A percentile compares a stretch with the other conserved stretches of the same genome.
phyloP scores from a whole-genome alignment of 2,113 vertebrate species.

The Nematolebias whitei region DNA sequence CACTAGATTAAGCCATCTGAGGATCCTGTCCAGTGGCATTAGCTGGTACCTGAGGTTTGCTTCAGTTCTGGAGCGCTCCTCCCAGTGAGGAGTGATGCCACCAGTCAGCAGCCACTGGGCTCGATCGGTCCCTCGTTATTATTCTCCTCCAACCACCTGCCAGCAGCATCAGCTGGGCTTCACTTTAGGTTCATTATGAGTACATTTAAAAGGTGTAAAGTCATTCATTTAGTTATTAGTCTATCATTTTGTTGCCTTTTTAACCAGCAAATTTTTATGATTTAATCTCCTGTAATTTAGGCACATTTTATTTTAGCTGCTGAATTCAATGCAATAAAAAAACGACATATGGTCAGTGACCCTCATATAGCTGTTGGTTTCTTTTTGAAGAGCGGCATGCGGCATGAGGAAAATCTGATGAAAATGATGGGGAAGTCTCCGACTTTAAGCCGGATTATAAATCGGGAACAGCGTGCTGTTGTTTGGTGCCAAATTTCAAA shows the following conservation, averaged over 20 bases:
- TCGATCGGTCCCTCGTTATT: slow-evolving; percentile 56
- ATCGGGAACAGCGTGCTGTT: slow-evolving; percentile 42
- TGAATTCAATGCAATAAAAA: slow-evolving; percentile 76
- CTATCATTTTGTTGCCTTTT: slow-evolving; percentile 66
- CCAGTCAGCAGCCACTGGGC: slow-evolving; percentile 50
- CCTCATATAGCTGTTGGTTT: slow-evolving; percentile 31
- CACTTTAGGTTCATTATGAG: slow-evolving; percentile 36
- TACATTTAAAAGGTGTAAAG: slow-evolving; percentile 27
- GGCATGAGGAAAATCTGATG: slow-evolving; percentile 36
- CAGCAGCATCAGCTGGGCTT: slow-evolving; percentile 34
- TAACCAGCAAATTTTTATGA: slow-evolving; percentile 45
- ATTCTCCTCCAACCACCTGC: slow-evolving; percentile 55
- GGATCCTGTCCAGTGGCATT: slow-evolving; percentile 45
- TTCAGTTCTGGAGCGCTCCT: too few species aligned
- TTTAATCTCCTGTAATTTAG: slow-evolving; percentile 61
- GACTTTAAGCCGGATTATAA: slow-evolving; percentile 57
- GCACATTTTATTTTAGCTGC: slow-evolving; percentile 69
- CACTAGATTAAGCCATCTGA: slow-evolving; percentile 48
- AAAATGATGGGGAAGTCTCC: slow-evolving; percentile 50
- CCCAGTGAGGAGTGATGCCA: slow-evolving; percentile 43
- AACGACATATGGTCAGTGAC: slow-evolving; percentile 42
- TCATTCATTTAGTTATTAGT: slow-evolving; percentile 53
- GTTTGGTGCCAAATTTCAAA: slow-evolving; percentile 45
- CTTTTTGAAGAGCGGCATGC: slow-evolving; percentile 28
- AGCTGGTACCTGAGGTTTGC: slow-evolving; percentile 42